Conservation (phyloP, 2,888 invertebrate species). For the Metallyticus violacea region DNA sequence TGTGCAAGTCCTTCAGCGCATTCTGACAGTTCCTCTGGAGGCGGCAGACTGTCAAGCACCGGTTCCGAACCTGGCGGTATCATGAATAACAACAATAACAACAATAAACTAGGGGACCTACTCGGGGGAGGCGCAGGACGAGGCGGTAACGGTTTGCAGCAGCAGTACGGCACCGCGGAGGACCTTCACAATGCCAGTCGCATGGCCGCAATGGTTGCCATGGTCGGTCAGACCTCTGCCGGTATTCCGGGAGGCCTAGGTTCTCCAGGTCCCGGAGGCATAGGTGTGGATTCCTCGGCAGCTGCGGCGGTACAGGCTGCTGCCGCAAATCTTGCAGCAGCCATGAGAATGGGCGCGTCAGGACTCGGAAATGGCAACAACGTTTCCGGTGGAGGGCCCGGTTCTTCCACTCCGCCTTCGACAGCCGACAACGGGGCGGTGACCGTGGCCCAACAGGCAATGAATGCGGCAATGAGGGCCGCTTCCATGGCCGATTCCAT, state of each 20-base stretch:
- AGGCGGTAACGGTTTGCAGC: slow-evolving; percentile 56
- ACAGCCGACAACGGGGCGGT: slow-evolving; percentile 37
- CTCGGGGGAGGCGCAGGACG: slow-evolving; percentile 43
- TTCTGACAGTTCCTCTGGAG: slow-evolving; percentile 76
- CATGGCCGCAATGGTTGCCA: slow-evolving; percentile 48
- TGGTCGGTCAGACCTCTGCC: slow-evolving; percentile 39
- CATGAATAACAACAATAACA: slow-evolving; percentile 34
- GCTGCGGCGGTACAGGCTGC: slow-evolving; percentile 68
- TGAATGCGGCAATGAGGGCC: slow-evolving; percentile 58
- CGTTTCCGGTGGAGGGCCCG: slow-evolving; percentile 15
- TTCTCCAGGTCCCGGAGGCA: slow-evolving; percentile 70
- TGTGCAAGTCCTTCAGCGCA: slow-evolving; percentile 83
- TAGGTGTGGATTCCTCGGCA: slow-evolving; percentile 28
- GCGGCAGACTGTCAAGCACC: slow-evolving; percentile 69
- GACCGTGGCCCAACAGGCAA: slow-evolving; percentile 53
- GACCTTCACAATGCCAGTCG: slow-evolving; percentile 52
- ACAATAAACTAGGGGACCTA: slow-evolving; percentile 46
- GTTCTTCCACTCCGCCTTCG: slow-evolving; percentile 31
- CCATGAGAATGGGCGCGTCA: slow-evolving; percentile 55
- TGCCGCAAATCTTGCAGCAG: slow-evolving; percentile 72
- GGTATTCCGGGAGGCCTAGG: slow-evolving; percentile 48
- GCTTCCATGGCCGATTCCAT: slow-evolving; percentile 54
- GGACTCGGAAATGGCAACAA: slow-evolving; percentile 34
- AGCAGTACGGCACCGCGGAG: slow-evolving; percentile 63
- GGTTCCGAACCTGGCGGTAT: slow-evolving; percentile 37